Base-by-base conservation (phyloP, 2,888 invertebrate species). In the Myathropa florea region DNA sequence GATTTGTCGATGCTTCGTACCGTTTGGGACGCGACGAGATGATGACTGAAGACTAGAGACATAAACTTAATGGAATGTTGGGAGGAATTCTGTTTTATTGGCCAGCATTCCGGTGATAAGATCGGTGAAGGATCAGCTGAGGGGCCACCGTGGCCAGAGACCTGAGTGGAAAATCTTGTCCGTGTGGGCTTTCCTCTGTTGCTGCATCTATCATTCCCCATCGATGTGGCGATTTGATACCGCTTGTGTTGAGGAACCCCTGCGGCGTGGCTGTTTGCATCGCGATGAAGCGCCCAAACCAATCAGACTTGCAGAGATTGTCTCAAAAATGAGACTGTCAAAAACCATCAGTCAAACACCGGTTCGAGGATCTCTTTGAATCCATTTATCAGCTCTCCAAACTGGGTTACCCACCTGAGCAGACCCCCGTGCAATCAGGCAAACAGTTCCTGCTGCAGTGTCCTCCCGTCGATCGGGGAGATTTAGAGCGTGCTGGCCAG, bases 401-500 rank as follows among this genome's bases (percentile, higher is more conserved):
- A 7, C 46, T 46, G 46, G 46, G 18, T 46, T 46, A 46, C 6
- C 46, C 6, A 46, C 7, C 18, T 46, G 46, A 46, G 6, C 46
- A 18, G 18, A 46, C 18, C 18, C 9, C 18, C 46, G 46, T n/a
- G 18, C 46, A 46, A n/a, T 46, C 30, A 24, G 10, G 67, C 6
- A n/a, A 60, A 67, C 67, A 26, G 60, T 80, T 73, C 30, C 24
- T 67, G 39, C 39, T 67, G 7, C 61, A 28, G 21, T 39, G 36
- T 61, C 39, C 64, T 24, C 59, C 46, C 57, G 59, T 53, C 18
- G 39, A 6, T 33, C 33, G 33, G 12, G 2, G 33, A 14, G 28
- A 82, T 86, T 73, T 71, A 75, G 67, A 78, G 39, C 70, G 60
- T 70, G 55, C 61, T 79, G 83, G 65, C 61, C 71, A 75, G 71